phyloP scores from a whole-genome alignment of 2,113 vertebrate species.

The Sinocyclocheilus anophthalmus region DNA sequence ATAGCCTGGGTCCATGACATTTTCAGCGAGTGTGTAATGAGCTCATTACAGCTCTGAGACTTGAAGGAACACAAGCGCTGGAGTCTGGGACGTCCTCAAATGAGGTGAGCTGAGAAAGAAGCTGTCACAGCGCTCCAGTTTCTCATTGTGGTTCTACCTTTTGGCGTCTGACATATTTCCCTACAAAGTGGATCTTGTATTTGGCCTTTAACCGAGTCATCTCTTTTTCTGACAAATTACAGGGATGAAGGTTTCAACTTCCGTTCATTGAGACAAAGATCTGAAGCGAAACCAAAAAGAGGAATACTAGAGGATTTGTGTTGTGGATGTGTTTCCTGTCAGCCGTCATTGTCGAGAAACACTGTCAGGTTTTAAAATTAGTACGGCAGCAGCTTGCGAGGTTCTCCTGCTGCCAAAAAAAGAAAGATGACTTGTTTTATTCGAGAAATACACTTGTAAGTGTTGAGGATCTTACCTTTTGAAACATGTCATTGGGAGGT shows the following conservation, averaged over 20 bases:
- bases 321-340: neutral
- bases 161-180: conserved; percentile 35
- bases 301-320: conserved; percentile 2
- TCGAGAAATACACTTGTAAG: neutral
- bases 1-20: conserved; percentile 38
- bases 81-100: conserved; percentile 40
- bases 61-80: conserved; percentile 24
- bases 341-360: conserved; percentile 11
- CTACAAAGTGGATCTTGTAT: conserved; percentile 23
- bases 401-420: conserved; percentile 18
- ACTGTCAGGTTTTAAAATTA: conserved; percentile 32
- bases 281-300: neutral
- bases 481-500: neutral
- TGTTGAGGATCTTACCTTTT: conserved; percentile 24
- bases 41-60: conserved; percentile 43
- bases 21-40: conserved; percentile 47
- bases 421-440: conserved; percentile 23
- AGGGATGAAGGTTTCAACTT: conserved; percentile 11
- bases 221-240: conserved; percentile 41
- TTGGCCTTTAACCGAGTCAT: conserved; percentile 40
- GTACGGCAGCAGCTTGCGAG: neutral
- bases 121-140: conserved; percentile 28
- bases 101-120: conserved; percentile 35
- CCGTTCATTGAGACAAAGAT: conserved; percentile 25
- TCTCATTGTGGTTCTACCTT: conserved; percentile 7